Percentiles rank a stretch among this genome's conserved stretches.
Conservation (phyloP, 1,140 invertebrate genomes). For the Lethrus apterus region DNA sequence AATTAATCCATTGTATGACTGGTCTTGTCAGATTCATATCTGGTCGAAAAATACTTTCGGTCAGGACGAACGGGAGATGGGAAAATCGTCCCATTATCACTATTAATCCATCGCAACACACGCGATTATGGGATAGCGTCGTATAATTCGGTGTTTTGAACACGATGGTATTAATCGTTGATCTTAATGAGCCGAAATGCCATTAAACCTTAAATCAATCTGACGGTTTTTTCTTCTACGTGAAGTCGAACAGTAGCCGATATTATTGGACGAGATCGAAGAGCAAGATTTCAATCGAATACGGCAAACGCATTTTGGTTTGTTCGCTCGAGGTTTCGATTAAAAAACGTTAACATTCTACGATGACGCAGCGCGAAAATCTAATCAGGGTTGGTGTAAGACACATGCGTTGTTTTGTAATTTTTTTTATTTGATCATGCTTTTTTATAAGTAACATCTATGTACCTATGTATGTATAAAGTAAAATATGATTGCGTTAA, state of each 20-base stretch:
- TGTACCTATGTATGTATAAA: too few relatives aligned
- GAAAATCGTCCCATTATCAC: too few relatives aligned
- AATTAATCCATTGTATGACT: too few relatives aligned
- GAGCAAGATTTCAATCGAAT: constrained; percentile 18
- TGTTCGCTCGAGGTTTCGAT: constrained; percentile 21
- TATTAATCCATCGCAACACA: constrained; percentile 10
- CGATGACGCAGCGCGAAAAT: constrained; percentile 21
- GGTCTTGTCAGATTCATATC: too few relatives aligned
- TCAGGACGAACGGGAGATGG: too few relatives aligned
- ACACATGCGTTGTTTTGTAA: too few relatives aligned
- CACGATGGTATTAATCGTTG: constrained; percentile 21
- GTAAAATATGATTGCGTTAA: too few relatives aligned
- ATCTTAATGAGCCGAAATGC: constrained; percentile 26
- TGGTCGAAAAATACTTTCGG: too few relatives aligned
- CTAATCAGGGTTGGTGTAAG: neutral
- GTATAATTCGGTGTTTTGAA: too few relatives aligned
- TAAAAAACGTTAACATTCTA: constrained; percentile 25
- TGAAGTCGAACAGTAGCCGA: constrained; percentile 25
- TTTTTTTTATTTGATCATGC: too few relatives aligned
- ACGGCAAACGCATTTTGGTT: neutral
- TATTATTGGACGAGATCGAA: constrained; percentile 21
- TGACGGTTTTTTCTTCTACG: constrained; percentile 20
- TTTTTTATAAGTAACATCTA: too few relatives aligned
- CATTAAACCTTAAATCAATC: constrained; percentile 23
- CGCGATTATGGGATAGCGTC: too few relatives aligned